phyloP scores from a whole-genome alignment of 2,797 vertebrate genomes.

The Myiotriccus ornatus region DNA sequence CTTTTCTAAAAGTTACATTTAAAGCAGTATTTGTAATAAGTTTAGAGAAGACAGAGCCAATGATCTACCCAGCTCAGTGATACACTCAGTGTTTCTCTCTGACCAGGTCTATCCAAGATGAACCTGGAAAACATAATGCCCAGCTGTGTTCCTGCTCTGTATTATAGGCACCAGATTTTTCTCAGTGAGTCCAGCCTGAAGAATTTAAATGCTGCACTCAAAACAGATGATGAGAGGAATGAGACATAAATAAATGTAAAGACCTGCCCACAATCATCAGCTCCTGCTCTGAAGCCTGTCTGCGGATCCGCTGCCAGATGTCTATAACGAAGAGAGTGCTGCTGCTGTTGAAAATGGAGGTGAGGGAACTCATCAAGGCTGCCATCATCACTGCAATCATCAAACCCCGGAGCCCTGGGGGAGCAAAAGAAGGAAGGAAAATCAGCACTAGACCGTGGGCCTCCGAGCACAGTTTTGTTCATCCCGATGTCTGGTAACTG shows the following conservation, averaged over 20 bases:
- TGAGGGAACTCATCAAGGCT: slow-evolving; percentile 95
- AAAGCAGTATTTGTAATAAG: neutral
- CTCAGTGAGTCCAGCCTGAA: neutral
- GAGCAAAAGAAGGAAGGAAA: neutral
- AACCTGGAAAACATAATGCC: neutral
- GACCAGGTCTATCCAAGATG: neutral
- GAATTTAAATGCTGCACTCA: neutral
- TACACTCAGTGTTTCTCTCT: neutral
- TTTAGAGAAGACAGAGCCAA: neutral
- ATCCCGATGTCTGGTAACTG: neutral
- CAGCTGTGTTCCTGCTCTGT: neutral
- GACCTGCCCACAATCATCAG: slow-evolving; percentile 94
- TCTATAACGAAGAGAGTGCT: slow-evolving; percentile 92
- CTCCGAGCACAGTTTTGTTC: neutral
- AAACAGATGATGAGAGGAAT: neutral
- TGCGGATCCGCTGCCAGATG: slow-evolving; percentile 84
- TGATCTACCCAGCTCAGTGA: neutral
- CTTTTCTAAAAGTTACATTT: neutral
- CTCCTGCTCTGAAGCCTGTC: slow-evolving; percentile 83
- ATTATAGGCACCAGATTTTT: neutral
- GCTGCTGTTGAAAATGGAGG: slow-evolving; percentile 96
- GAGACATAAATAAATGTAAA: neutral
- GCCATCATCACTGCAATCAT: slow-evolving; percentile 96
- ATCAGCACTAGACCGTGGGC: neutral
- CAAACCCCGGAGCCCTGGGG: slow-evolving; percentile 88